A percentile compares a stretch with the other conserved stretches of the same genome.
Conservation (phyloP, 2,888 invertebrate species). For the Idaea biselata region DNA sequence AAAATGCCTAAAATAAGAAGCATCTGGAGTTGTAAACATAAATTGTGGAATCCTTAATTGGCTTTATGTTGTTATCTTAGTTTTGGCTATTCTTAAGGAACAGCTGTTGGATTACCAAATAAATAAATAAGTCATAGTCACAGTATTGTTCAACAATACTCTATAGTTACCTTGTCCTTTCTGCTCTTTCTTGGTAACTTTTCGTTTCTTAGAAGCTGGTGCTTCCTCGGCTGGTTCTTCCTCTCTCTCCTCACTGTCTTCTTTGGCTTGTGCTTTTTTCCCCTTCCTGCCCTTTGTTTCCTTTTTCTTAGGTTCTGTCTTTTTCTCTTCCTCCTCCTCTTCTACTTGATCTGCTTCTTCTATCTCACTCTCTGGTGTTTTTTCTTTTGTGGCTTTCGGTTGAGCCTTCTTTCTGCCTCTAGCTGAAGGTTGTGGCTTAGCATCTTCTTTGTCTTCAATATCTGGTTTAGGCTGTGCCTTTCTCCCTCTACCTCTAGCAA, state of each 20-base stretch:
- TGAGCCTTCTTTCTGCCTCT: slow-evolving; percentile 34
- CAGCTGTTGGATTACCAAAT: no score
- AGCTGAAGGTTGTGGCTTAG: slow-evolving; percentile 26
- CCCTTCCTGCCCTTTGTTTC: slow-evolving; percentile 56
- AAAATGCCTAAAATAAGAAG: no score
- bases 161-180: slow-evolving; percentile 50
- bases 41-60: no score
- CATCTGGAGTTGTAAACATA: no score
- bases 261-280: slow-evolving; percentile 58
- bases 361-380: slow-evolving; percentile 37
- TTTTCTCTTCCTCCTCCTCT: slow-evolving; percentile 43
- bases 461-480: slow-evolving; percentile 40
- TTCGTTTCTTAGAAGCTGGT: slow-evolving; percentile 52
- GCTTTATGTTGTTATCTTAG: no score
- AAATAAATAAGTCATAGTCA: not conserved
- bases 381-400: slow-evolving; percentile 37
- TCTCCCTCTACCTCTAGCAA: slow-evolving; percentile 37
- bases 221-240: slow-evolving; percentile 41
- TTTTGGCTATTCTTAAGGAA: no score
- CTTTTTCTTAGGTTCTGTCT: slow-evolving; percentile 51
- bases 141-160: slow-evolving; percentile 5
- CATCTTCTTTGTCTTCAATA: slow-evolving; percentile 32
- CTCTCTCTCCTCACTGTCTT: slow-evolving; percentile 46
- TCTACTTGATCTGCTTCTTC: slow-evolving; percentile 44
- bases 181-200: slow-evolving; percentile 54